Evolutionary conservation across 2,797 vertebrate species (phyloP).

Genomic region (Bovichtus variegatus): DNA sequence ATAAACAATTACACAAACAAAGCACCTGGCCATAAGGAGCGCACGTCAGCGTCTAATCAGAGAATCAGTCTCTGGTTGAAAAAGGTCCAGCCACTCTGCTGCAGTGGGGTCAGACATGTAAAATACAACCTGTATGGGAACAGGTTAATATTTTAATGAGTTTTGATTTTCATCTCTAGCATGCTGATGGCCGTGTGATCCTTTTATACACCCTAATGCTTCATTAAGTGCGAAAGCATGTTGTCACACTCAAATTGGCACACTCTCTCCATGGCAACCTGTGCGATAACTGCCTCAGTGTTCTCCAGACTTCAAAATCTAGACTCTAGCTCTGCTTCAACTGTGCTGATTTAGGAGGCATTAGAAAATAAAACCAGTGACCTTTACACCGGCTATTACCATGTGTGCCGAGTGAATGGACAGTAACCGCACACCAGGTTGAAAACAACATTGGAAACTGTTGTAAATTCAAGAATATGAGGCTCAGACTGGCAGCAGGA

Average conservation of each 20-base stretch:
- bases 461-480: not conserved
- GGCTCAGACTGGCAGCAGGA: not conserved
- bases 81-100: not conserved
- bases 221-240: constrained; percentile 31
- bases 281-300: constrained; percentile 1
- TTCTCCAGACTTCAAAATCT: not conserved
- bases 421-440: not conserved
- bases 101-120: not conserved
- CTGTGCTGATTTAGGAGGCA: not conserved
- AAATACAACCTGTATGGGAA: not conserved
- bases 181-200: not conserved
- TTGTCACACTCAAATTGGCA: constrained; percentile 1
- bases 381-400: not conserved
- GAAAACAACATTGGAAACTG: not conserved
- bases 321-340: not conserved
- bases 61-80: not conserved
- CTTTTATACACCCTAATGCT: not conserved
- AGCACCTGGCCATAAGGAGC: not conserved
- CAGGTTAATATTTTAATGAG: constrained; percentile 3
- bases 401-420: not conserved
- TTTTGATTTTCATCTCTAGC: not conserved
- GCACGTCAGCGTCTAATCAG: not conserved
- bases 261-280: constrained; percentile 36
- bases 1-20: not conserved
- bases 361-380: not conserved